Evolutionary conservation across 2,113 vertebrate species (phyloP).

Genomic region (Girardinichthys multiradiatus): DNA sequence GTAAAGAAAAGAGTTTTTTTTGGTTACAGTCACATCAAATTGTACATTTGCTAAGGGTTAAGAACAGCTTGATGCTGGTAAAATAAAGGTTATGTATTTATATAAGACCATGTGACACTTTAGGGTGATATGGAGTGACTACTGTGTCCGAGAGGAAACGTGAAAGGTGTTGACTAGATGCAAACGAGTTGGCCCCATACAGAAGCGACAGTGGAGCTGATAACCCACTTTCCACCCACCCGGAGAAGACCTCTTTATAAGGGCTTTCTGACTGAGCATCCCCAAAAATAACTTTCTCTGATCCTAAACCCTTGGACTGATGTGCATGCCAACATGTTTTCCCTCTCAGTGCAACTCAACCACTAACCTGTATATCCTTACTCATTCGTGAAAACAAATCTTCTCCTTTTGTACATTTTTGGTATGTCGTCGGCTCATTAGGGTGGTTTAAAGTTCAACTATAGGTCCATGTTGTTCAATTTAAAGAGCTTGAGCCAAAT

Average conservation of each 20-base stretch:
- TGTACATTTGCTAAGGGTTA: background rate
- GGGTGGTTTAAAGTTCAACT: background rate
- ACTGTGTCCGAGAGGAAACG: constrained; percentile 38
- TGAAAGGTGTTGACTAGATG: constrained; percentile 78
- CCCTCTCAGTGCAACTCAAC: constrained; percentile 10
- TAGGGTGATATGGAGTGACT: constrained; percentile 44
- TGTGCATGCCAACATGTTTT: constrained; percentile 39
- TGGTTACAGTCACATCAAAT: background rate
- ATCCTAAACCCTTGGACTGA: constrained; percentile 31
- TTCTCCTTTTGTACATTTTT: background rate
- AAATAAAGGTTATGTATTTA: background rate
- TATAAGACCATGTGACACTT: constrained; percentile 33
- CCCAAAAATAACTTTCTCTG: constrained; percentile 73
- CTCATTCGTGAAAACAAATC: constrained; percentile 6
- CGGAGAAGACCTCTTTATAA: constrained; percentile 76
- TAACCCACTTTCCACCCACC: constrained; percentile 74
- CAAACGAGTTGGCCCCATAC: constrained; percentile 71
- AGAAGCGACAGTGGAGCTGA: constrained; percentile 65
- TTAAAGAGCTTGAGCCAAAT: background rate
- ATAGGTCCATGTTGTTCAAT: background rate
- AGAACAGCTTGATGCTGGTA: background rate
- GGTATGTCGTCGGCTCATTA: background rate
- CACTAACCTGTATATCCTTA: background rate
- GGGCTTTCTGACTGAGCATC: constrained; percentile 68
- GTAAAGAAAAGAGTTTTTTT: background rate